Base-by-base conservation (phyloP, 2,113 vertebrate genomes). In the Tamias sibiricus region DNA sequence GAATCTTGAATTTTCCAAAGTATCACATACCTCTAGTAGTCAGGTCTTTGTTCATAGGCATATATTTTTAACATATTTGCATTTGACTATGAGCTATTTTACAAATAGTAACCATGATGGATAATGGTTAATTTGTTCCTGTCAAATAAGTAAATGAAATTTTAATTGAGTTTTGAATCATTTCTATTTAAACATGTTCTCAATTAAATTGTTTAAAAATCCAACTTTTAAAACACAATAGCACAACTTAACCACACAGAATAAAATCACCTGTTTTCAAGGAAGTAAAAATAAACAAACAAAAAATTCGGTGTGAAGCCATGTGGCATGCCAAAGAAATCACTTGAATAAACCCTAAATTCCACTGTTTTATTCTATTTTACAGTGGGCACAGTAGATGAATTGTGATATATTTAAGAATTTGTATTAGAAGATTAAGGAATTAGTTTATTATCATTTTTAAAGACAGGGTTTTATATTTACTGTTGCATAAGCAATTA, bases 91-190 rank as follows among this genome's bases (percentile, higher is more conserved):
- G 49, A 69, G 19, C 57, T 91, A 16, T 32, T 57, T 90, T 76
- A 76, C 32, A 90, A 42, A 59, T 28, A 79, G 14, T 79, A 80
- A 81, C 42, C 13, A 22, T 9, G 13, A 35, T 68, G 14, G 24
- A 11, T 81, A 54, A 49, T 92, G 42, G 12, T 49, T 49, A 49
- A 49, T 90, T 94, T 76, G 4, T 49, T 76, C 88, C 77, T 76
- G n/a, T 92, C 44, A 91, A 0, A 76, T 91, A 97, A 89, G 9
- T 66, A n/a, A 30, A 14, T 95, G 66, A 52, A 52, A 75, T 75
- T 95, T 84, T 82, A 77, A 90, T 84, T 96, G 81, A 92, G 44
- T 83, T 95, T 94, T 86, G 42, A 66, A 83, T 89, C 88, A 86
- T 88, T 88, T 72, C 64, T 91, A 17, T 84, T 95, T 93, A 72